A percentile compares a stretch with the other conserved stretches of the same genome.
These are phyloP conservation scores for Galeopsomyia nigrocyanea DNA, from an alignment of 2,888 invertebrate species.

Conservation along the genomic window DNA sequence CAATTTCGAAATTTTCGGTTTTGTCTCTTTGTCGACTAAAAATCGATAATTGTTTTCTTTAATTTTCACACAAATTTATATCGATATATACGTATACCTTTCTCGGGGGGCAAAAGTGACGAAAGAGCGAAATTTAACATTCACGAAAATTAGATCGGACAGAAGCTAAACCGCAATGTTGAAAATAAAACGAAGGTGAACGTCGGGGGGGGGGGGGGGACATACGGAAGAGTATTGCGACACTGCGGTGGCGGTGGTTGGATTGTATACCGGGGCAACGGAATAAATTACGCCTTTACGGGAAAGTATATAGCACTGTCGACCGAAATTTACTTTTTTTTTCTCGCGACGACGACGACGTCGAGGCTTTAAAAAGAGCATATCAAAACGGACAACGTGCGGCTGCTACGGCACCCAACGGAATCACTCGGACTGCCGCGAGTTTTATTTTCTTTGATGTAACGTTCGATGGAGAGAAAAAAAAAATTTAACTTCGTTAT, in stretches of 20 bases:
- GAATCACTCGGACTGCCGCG: slow-evolving; percentile 22
- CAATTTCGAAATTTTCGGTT: too few species aligned
- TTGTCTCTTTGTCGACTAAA: too few species aligned
- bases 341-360: too few species aligned
- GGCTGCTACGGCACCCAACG: slow-evolving; percentile 9
- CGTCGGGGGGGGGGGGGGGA: background rate
- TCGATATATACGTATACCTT: too few species aligned
- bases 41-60: too few species aligned
- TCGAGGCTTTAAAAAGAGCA: slow-evolving; percentile 39
- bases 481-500: slow-evolving; percentile 29
- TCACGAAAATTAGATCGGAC: too few species aligned
- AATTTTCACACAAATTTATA: too few species aligned
- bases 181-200: slow-evolving; percentile 33
- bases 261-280: slow-evolving; percentile 7
- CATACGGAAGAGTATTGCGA: slow-evolving; percentile 31
- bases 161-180: too few species aligned
- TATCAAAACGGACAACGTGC: slow-evolving; percentile 31
- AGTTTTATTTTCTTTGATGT: slow-evolving; percentile 32
- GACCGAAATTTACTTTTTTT: slow-evolving; percentile 36
- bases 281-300: slow-evolving; percentile 48
- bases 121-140: too few species aligned
- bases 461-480: slow-evolving; percentile 10
- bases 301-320: slow-evolving; percentile 26
- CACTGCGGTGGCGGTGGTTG: slow-evolving; percentile 9
- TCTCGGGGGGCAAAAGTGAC: too few species aligned